Conservation (phyloP, 2,797 vertebrate species). For the Eulemur coronatus region DNA sequence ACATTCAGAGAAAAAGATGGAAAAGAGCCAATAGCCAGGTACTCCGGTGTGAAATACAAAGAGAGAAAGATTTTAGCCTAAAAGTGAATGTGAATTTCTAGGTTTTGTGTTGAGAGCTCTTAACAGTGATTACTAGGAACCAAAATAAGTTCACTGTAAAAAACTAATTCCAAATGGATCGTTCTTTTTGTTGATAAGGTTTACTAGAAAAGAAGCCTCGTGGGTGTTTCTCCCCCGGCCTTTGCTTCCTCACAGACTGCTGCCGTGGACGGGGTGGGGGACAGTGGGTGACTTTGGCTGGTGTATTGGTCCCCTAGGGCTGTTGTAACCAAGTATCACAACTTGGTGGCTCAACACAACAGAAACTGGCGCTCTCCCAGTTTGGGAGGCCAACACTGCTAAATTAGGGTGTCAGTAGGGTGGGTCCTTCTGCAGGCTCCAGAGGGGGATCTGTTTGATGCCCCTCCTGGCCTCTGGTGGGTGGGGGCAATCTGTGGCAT, state of each 20-base stretch:
- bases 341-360: neutral
- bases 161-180: neutral
- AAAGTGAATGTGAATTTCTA: neutral
- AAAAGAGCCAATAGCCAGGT: neutral
- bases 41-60: neutral
- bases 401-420: neutral
- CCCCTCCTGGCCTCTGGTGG: rapidly evolving
- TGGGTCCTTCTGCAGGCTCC: neutral
- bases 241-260: neutral
- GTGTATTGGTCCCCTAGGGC: neutral
- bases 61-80: neutral
- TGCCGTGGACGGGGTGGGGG: neutral
- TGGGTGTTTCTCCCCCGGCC: neutral
- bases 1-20: neutral
- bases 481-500: rapidly evolving
- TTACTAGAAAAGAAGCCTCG: neutral
- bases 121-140: conserved; percentile 15
- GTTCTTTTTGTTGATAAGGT: neutral
- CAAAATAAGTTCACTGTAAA: neutral
- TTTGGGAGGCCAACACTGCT: neutral
- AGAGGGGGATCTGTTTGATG: neutral
- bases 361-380: neutral
- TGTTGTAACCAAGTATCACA: neutral
- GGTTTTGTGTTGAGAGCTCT: neutral
- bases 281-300: no score